Percentiles rank a stretch among this genome's conserved stretches.
Conservation (phyloP, 2,113 vertebrate genomes). For the cat (Felis catus) region F.catus_Fca126_mat1.0 CM031425.1:29509001-29509500, state of each 20-base stretch:
- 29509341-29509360: background rate
- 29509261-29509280: background rate
- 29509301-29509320: background rate
- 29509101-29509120: conserved; percentile 9
- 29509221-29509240: background rate
- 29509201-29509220: background rate
- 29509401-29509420: background rate
- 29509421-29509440: background rate
- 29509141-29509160: background rate
- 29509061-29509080: background rate
- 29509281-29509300: background rate
- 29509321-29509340: background rate
- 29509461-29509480: background rate
- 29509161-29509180: background rate
- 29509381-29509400: background rate
- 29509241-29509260: background rate
- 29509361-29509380: background rate
- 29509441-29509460: background rate
- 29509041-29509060: background rate
- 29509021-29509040: background rate
- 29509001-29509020: background rate
- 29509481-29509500: background rate
- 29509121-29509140: background rate
- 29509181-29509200: background rate
- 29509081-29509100: background rate